These are phyloP conservation scores for Oithona nana DNA, from an alignment of 2,888 invertebrate genomes.

Conservation along the genomic window DNA sequence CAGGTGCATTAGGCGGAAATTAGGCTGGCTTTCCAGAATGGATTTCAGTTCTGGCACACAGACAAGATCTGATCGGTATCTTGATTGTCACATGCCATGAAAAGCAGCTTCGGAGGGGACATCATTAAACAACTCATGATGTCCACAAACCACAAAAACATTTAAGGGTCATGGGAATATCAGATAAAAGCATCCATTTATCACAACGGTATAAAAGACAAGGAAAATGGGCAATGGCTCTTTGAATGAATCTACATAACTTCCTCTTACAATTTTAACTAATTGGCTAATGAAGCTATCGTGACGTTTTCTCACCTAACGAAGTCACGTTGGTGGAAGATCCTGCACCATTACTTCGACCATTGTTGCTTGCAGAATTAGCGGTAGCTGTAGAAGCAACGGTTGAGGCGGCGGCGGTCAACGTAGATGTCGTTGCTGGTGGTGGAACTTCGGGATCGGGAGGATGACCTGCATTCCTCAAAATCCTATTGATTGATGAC, in stretches of 20 bases:
- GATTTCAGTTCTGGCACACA: not conserved
- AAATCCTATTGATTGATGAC: constrained; percentile 78
- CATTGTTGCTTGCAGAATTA: too few relatives aligned
- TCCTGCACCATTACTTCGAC: too few relatives aligned
- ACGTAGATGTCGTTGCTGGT: not conserved
- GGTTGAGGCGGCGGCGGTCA: not conserved
- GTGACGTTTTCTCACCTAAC: too few relatives aligned
- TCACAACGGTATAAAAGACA: too few relatives aligned
- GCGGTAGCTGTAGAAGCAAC: not conserved
- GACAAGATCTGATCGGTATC: not conserved
- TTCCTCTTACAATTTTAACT: too few relatives aligned
- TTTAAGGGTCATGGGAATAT: not conserved
- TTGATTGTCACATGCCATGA: not conserved
- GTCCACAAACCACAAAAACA: not conserved
- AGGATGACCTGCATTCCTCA: constrained; percentile 33
- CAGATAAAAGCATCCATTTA: too few relatives aligned
- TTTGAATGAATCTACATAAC: too few relatives aligned
- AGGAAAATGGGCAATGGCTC: too few relatives aligned
- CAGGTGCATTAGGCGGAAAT: not conserved
- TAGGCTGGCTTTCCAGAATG: not conserved
- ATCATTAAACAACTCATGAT: too few relatives aligned
- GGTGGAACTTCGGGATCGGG: constrained; percentile 4
- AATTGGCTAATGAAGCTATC: too few relatives aligned
- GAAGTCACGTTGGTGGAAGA: too few relatives aligned
- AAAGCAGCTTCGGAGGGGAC: not conserved